These are phyloP conservation scores for Agrotis exclamationis DNA, from an alignment of 2,888 invertebrate genomes.

Conservation along the genomic window DNA sequence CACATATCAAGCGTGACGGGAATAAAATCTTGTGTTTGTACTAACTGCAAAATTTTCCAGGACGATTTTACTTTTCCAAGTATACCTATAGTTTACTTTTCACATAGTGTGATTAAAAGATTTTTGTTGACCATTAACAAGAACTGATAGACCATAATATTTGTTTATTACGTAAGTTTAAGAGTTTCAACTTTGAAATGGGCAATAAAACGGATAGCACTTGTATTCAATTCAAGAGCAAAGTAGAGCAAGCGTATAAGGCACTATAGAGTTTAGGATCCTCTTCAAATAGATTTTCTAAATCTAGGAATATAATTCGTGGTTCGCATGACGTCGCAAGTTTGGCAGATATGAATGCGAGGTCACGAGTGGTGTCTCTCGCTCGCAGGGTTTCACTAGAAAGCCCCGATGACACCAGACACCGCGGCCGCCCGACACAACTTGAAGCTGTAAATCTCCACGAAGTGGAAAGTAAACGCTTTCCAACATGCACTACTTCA, in stretches of 20 bases:
- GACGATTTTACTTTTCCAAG: background rate
- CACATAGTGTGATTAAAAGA: background rate
- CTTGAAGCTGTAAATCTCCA: slow-evolving; percentile 78
- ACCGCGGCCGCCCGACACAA: slow-evolving; percentile 70
- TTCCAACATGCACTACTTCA: slow-evolving; percentile 74
- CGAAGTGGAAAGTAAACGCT: slow-evolving; percentile 80
- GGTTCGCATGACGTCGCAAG: slow-evolving; percentile 57
- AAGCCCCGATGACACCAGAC: slow-evolving; percentile 81
- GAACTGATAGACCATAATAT: slow-evolving; percentile 4
- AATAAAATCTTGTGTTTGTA: slow-evolving; percentile 30
- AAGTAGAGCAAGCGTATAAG: slow-evolving; percentile 7
- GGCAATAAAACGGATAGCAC: slow-evolving; percentile 29
- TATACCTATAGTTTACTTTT: background rate
- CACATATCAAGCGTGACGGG: slow-evolving; percentile 49
- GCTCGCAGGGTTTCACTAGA: slow-evolving; percentile 77
- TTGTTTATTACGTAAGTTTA: slow-evolving; percentile 32
- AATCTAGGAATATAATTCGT: slow-evolving; percentile 50
- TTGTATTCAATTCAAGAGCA: slow-evolving; percentile 18
- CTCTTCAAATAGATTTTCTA: slow-evolving; percentile 35
- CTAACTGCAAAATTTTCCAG: slow-evolving; percentile 13
- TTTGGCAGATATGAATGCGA: slow-evolving; percentile 70
- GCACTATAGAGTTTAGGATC: background rate
- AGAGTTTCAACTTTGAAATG: slow-evolving; percentile 20
- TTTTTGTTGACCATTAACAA: background rate
- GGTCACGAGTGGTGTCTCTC: slow-evolving; percentile 72